phyloP scores from a whole-genome alignment of 1,140 invertebrate species.

The Pseudobourletiella spinata region DNA sequence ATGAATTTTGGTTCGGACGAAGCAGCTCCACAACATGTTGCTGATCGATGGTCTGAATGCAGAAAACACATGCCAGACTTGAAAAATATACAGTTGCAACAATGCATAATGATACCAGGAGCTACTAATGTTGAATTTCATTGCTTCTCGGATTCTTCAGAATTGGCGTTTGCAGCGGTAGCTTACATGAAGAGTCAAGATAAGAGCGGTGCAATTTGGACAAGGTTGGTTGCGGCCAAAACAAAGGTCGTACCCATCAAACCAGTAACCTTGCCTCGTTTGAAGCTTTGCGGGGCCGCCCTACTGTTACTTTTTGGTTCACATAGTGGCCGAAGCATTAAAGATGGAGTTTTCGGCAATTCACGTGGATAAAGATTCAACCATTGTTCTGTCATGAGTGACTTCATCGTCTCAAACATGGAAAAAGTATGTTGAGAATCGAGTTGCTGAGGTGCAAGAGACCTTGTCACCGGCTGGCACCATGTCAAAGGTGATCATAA shows the following conservation, averaged over 20 bases:
- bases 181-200: conserved; percentile 17
- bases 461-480: conserved; percentile 37
- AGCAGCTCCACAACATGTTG: no score
- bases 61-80: no score
- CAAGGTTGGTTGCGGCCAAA: conserved; percentile 34
- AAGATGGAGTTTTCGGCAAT: no score
- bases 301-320: conserved; percentile 28
- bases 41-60: no score
- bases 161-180: neutral
- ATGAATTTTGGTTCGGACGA: no score
- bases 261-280: no score
- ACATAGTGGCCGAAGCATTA: neutral
- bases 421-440: conserved; percentile 42
- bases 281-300: no score
- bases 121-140: neutral
- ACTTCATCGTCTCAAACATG: conserved; percentile 29
- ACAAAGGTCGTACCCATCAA: conserved; percentile 34
- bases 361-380: neutral
- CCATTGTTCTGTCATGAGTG: conserved; percentile 38
- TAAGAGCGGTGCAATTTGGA: conserved; percentile 34
- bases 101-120: no score
- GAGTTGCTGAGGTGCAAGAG: conserved; percentile 41
- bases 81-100: no score
- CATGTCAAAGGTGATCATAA: conserved; percentile 41
- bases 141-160: neutral